A percentile compares a stretch with the other conserved stretches of the same genome.
phyloP scores from a whole-genome alignment of 2,888 invertebrate species.

The Patella ulyssiponensis region DNA sequence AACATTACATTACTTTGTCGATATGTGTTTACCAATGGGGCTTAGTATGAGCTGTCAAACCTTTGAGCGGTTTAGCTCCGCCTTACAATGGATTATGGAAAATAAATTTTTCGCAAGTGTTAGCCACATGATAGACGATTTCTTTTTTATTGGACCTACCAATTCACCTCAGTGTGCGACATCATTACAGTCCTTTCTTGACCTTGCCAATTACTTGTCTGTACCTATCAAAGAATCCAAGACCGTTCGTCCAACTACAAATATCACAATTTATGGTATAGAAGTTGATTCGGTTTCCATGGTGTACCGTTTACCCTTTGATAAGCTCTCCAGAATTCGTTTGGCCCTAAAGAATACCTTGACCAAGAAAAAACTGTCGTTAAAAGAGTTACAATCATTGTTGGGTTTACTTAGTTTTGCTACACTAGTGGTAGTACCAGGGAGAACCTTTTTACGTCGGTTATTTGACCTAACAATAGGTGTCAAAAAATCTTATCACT shows the following conservation, averaged over 20 bases:
- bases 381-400: no score
- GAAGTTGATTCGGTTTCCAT: neutral
- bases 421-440: no score
- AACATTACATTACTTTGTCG: neutral
- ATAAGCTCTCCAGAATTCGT: neutral
- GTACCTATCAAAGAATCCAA: neutral
- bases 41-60: constrained; percentile 1
- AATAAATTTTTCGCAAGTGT: neutral
- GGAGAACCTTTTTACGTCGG: neutral
- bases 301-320: neutral
- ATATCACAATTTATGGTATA: neutral
- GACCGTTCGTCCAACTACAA: neutral
- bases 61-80: constrained; percentile 8
- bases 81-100: constrained; percentile 12
- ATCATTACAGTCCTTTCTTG: neutral
- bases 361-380: no score
- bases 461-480: neutral
- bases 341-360: neutral
- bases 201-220: neutral
- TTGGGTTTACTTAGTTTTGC: no score
- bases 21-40: constrained; percentile 13
- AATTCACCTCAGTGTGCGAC: neutral
- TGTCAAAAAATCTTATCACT: neutral
- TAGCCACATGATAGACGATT: neutral
- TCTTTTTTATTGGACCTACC: neutral